phyloP scores from a whole-genome alignment of 2,888 invertebrate species.

The Volucella inflata region DNA sequence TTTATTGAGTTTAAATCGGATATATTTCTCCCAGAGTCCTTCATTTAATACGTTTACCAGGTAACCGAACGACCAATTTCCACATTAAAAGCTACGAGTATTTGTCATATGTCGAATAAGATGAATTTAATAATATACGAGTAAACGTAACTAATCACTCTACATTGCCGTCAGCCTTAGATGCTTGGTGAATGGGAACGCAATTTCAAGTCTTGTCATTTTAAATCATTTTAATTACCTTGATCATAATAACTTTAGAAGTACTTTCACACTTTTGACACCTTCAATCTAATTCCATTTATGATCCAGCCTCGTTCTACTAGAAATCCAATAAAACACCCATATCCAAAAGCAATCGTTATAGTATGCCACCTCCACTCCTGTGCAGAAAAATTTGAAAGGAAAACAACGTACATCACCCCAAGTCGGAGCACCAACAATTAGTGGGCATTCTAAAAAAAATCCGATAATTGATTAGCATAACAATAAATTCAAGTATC shows the following conservation, averaged over 20 bases:
- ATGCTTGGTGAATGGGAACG: too few species aligned
- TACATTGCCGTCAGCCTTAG: too few species aligned
- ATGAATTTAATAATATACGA: too few species aligned
- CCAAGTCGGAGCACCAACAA: not conserved
- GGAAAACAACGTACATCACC: not conserved
- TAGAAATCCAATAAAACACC: constrained; percentile 27
- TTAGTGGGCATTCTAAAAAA: constrained; percentile 24
- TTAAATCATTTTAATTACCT: not conserved
- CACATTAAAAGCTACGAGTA: too few species aligned
- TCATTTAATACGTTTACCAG: too few species aligned
- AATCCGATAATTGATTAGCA: constrained; percentile 40
- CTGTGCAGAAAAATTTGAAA: constrained; percentile 12
- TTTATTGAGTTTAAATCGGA: too few species aligned
- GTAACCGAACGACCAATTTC: too few species aligned
- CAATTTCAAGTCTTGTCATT: too few species aligned
- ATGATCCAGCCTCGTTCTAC: constrained; percentile 9
- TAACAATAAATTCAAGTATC: constrained; percentile 27
- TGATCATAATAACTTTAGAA: too few species aligned
- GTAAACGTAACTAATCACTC: too few species aligned
- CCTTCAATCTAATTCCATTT: constrained; percentile 30
- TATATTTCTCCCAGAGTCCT: too few species aligned
- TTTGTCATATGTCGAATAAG: too few species aligned
- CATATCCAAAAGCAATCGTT: constrained; percentile 15
- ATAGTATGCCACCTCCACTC: constrained; percentile 14
- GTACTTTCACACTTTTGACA: constrained; percentile 15